phyloP scores from a whole-genome alignment of 2,113 vertebrate species.

The Cranoglanis bouderius region DNA sequence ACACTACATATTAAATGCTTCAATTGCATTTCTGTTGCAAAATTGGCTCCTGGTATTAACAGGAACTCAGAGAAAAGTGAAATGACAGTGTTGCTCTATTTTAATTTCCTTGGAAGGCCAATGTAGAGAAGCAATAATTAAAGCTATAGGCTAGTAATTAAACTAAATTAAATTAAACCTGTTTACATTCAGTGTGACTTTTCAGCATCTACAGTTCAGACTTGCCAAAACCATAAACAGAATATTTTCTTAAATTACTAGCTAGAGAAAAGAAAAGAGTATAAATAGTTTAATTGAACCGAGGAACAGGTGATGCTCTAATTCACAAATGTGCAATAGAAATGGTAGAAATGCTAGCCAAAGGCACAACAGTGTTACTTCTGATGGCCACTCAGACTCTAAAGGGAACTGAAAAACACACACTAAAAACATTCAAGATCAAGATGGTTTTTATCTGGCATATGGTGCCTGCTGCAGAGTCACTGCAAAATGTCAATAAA shows the following conservation, averaged over 20 bases:
- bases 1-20: background rate
- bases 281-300: background rate
- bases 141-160: background rate
- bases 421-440: background rate
- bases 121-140: conserved; percentile 14
- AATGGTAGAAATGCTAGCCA: background rate
- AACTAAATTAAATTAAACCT: background rate
- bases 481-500: conserved; percentile 27
- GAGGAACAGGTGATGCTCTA: background rate
- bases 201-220: background rate
- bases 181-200: background rate
- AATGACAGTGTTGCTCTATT: background rate
- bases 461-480: background rate
- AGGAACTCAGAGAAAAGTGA: background rate
- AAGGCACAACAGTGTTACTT: background rate
- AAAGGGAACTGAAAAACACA: background rate
- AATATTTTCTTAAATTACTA: background rate
- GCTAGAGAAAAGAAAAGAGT: background rate
- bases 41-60: background rate
- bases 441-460: background rate
- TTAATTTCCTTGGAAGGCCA: background rate
- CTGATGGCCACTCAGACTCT: background rate
- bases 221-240: background rate
- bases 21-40: background rate
- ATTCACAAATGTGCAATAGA: background rate